Evolutionary conservation across 1,140 invertebrate genomes (phyloP), one percentile per base, ranked within the genome.

Genomic region (Tetragonula clypearis): DNA sequence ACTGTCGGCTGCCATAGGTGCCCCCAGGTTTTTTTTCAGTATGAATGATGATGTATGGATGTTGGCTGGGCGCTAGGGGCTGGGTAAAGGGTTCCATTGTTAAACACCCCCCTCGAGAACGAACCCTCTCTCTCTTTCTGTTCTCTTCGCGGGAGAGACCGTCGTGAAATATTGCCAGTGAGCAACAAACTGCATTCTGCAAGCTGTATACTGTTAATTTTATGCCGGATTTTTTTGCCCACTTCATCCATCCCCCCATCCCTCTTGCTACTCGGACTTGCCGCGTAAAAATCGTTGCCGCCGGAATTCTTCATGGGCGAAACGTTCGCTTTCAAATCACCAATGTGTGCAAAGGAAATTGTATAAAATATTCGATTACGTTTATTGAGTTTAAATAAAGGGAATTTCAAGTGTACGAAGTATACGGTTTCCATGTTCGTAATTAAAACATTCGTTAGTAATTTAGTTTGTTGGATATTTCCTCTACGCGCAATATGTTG

Each of bases 31-130:
- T 87, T 91, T 93, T 93, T 93, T 91, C 90, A 87, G 72, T 93
- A 94, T 93, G 94, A 94, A 94, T 94, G 94, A 94, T 94, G 94
- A 94, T 94, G 94, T 94, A 94, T 94, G 93, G 93, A 94, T 94
- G 93, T 94, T 94, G 93, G 93, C 91, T 86, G 92, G 93, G 92
- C 90, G 90, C 92, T 93, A 92, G 93, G 94, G 93, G 94, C 94
- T 93, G 89, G 93, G 93, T 94, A 94, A 94, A 94, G 94, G 94
- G 94, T 94, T 94, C 94, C 87, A 94, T 94, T 94, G 94, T 94
- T 93, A 84, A 88, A 84, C 87, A 90, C 90, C 90, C 90, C 92
- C 92, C 88, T 90, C 85, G 85, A 92, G 92, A 90, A 87, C 83
- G 73, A 86, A 89, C 79, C 86, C 88, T 82, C 86, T 83, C 86